Conservation (phyloP, 2,797 vertebrate genomes). For the Malurus splendens region DNA sequence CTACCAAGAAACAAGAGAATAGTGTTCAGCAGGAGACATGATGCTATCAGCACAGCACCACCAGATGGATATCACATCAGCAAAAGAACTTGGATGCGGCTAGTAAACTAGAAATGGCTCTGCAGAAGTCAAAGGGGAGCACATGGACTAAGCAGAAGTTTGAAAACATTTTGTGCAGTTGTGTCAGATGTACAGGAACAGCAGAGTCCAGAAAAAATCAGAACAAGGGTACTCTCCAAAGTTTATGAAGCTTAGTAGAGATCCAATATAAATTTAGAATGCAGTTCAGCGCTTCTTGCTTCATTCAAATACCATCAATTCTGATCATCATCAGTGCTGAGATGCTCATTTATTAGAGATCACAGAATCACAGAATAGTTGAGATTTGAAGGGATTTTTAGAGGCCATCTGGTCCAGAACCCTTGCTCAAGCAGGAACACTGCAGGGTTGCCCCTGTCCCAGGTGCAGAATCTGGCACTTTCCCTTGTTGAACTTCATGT, state of each 20-base stretch:
- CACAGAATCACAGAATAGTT: neutral
- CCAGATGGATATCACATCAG: neutral
- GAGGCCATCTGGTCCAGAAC: neutral
- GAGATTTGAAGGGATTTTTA: neutral
- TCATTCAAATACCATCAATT: neutral
- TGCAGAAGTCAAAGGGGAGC: neutral
- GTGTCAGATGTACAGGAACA: neutral
- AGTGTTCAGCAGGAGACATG: neutral
- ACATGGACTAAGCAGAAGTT: neutral
- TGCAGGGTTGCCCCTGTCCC: rapidly evolving
- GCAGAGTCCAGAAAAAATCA: neutral
- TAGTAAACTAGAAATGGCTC: neutral
- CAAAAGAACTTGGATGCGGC: neutral
- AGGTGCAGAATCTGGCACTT: rapidly evolving
- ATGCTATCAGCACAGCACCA: neutral
- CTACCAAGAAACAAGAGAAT: neutral
- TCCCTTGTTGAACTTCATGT: neutral
- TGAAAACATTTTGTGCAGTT: neutral
- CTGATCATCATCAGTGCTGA: neutral
- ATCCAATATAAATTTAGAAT: neutral
- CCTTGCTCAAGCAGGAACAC: neutral
- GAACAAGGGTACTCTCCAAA: neutral
- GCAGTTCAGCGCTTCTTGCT: neutral
- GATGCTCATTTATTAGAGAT: neutral
- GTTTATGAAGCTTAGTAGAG: neutral